Conservation (phyloP, 1,140 invertebrate genomes). For the Ganaspis sp. region DNA sequence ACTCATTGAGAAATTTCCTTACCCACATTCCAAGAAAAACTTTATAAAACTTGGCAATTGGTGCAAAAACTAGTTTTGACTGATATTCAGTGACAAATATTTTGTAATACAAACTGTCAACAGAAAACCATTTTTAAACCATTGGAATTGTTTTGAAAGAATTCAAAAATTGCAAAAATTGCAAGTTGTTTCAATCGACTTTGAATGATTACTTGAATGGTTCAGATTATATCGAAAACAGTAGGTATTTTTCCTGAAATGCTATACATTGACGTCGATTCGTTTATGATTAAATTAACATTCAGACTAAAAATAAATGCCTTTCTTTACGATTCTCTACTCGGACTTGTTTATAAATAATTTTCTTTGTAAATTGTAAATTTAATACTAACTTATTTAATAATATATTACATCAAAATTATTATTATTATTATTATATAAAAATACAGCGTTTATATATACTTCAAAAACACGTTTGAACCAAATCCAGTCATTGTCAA, state of each 20-base stretch:
- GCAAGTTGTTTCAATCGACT: background rate
- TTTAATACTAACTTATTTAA: too few species aligned
- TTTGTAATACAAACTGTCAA: background rate
- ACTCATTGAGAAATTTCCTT: background rate
- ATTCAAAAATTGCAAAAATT: background rate
- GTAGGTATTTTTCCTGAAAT: background rate
- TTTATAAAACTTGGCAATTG: conserved; percentile 9
- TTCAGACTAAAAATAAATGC: background rate
- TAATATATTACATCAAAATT: too few species aligned
- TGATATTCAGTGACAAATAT: background rate
- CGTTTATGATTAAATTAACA: conserved; percentile 11
- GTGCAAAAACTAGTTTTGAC: background rate
- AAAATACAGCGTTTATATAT: too few species aligned
- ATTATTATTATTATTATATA: too few species aligned
- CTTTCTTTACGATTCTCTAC: background rate
- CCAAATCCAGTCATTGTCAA: too few species aligned
- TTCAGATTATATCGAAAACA: too few species aligned
- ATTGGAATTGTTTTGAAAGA: background rate
- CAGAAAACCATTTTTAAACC: too few species aligned
- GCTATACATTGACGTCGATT: background rate
- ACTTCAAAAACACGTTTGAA: too few species aligned
- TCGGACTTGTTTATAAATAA: background rate
- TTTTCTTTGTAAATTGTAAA: background rate
- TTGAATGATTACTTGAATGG: too few species aligned
- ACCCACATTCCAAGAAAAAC: background rate